A percentile compares a stretch with the other conserved stretches of the same genome.
These are phyloP conservation scores for Acipenser oxyrinchus DNA, from an alignment of 2,797 vertebrate genomes.

Conservation along the genomic window DNA sequence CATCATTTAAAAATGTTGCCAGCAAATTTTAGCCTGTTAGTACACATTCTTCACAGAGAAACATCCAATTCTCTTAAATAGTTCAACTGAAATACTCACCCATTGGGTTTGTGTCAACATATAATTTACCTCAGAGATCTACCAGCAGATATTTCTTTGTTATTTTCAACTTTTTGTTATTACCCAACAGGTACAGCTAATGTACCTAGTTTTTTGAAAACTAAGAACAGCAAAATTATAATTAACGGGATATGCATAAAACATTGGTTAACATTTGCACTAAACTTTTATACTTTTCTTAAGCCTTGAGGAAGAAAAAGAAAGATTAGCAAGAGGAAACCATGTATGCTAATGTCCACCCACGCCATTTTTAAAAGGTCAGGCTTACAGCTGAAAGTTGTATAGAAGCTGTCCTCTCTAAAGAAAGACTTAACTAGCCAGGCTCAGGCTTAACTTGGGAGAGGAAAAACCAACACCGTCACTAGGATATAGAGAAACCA, in stretches of 20 bases:
- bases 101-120: too few species aligned
- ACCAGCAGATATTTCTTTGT: too few species aligned
- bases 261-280: slow-evolving; percentile 19
- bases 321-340: slow-evolving; percentile 18
- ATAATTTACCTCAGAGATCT: too few species aligned
- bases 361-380: slow-evolving; percentile 37
- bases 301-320: slow-evolving; percentile 24
- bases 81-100: too few species aligned
- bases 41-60: too few species aligned
- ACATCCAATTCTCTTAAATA: too few species aligned
- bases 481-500: slow-evolving; percentile 72
- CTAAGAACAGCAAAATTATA: too few species aligned
- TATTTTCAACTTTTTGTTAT: too few species aligned
- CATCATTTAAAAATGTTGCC: too few species aligned
- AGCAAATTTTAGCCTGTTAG: too few species aligned
- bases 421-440: slow-evolving; percentile 52
- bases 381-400: slow-evolving; percentile 45
- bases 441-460: slow-evolving; percentile 53
- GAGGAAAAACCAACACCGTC: slow-evolving; percentile 67
- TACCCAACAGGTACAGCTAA: too few species aligned
- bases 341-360: slow-evolving; percentile 34
- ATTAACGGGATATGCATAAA: slow-evolving; percentile 10
- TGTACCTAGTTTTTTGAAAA: too few species aligned
- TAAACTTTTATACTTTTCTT: slow-evolving; percentile 28
- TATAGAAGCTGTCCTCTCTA: slow-evolving; percentile 48